phyloP scores from a whole-genome alignment of 2,888 invertebrate genomes.

The Melolontha melolontha region DNA sequence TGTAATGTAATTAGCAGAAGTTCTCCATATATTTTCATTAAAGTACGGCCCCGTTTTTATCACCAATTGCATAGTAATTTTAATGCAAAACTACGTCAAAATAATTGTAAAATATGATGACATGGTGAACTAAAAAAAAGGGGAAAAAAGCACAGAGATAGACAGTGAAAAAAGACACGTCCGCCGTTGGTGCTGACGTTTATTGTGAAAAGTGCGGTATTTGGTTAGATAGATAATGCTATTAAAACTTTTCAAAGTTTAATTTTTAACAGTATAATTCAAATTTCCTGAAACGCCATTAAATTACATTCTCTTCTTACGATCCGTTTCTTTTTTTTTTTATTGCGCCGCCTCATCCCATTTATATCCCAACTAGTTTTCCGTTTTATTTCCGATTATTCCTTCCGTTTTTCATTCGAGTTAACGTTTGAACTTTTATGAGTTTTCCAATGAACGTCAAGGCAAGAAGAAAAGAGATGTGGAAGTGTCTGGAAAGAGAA shows the following conservation, averaged over 20 bases:
- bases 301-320: slow-evolving; percentile 44
- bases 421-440: slow-evolving; percentile 45
- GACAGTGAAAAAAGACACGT: slow-evolving; percentile 27
- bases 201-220: slow-evolving; percentile 43
- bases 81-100: slow-evolving; percentile 16
- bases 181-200: slow-evolving; percentile 30
- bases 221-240: slow-evolving; percentile 44
- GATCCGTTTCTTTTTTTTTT: slow-evolving; percentile 24
- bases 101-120: slow-evolving; percentile 21
- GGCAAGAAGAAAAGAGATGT: neutral
- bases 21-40: neutral
- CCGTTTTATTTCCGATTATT: slow-evolving; percentile 37
- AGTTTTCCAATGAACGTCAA: slow-evolving; percentile 34
- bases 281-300: slow-evolving; percentile 43
- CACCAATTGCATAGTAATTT: neutral
- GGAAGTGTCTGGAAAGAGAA: slow-evolving; percentile 38
- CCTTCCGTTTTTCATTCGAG: slow-evolving; percentile 40
- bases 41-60: neutral
- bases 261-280: slow-evolving; percentile 44
- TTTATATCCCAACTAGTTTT: slow-evolving; percentile 31
- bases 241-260: slow-evolving; percentile 44
- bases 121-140: slow-evolving; percentile 19
- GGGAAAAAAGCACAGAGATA: slow-evolving; percentile 10
- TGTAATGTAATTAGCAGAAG: neutral
- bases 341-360: slow-evolving; percentile 28